Base-by-base conservation (phyloP, 2,797 vertebrate species). In the Eulemur coronatus region DNA sequence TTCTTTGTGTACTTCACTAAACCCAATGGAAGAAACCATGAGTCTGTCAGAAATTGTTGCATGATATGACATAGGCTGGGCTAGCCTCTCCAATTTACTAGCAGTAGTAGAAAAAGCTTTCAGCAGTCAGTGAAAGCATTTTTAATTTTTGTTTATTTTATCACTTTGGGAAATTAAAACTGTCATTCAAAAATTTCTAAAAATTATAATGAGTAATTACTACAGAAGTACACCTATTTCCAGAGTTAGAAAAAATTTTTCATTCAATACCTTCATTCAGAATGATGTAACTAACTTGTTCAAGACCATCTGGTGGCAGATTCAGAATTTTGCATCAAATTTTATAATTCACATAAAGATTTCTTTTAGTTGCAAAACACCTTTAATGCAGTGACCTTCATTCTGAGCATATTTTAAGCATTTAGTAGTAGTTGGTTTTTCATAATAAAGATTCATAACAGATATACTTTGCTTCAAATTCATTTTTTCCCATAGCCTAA, bases 311-410 rank as follows among this genome's bases (percentile, higher is more conserved):
- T 79, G 11, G 17, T 46, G 26, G 9, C 24, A 93, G 28, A 72
- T 78, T 86, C 24, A 91, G 63, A 86, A 89, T 50, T 94, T 73
- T 86, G 48, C 12, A 35, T 81, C 20, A 91, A 67, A n/a, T 92
- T 24, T 76, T 38, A 43, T 73, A 80, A 46, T 0, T 43, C 7
- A 38, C 20, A 50, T 20, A 46, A 41, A 75, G 26, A 14, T 46
- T 78, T 61, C 3, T 75, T 70, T 81, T 43, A 86, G 38, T 13
- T 33, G 33, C 3, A 91, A 84, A 78, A 13, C 1, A 55, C 79
- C 3, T 41, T 69, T 75, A 61, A 22, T 48, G 4, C 0, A 13
- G 18, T 55, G 59, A 92, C 0, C 6, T 67, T 87, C 35, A 59
- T 22, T 70, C 20, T 82, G 13, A 92, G 20, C 5, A 13, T 73